phyloP scores from a whole-genome alignment of 2,113 vertebrate species.

The Percina caprodes region DNA sequence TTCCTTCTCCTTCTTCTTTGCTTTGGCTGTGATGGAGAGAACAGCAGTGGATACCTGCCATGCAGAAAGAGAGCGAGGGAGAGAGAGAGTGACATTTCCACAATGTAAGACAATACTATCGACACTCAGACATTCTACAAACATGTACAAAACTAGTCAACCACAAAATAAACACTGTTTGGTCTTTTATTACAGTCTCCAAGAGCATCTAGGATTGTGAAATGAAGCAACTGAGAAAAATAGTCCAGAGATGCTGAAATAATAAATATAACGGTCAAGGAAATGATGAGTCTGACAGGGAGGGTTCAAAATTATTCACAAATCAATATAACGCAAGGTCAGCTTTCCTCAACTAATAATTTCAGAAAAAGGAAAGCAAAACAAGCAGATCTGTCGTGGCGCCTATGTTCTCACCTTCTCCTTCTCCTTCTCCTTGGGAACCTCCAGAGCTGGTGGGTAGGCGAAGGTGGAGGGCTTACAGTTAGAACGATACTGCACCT shows the following conservation, averaged over 20 bases:
- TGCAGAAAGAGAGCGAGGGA: slow-evolving; percentile 9
- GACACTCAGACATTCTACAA: slow-evolving; percentile 47
- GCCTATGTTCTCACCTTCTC: slow-evolving; percentile 89
- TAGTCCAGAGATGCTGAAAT: slow-evolving; percentile 37
- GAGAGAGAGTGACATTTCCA: slow-evolving; percentile 35
- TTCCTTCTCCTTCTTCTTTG: slow-evolving; percentile 99
- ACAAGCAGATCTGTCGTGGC: slow-evolving; percentile 24
- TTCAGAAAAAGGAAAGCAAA: slow-evolving; percentile 27
- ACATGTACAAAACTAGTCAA: slow-evolving; percentile 52
- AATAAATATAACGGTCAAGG: slow-evolving; percentile 50
- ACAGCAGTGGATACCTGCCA: slow-evolving; percentile 97
- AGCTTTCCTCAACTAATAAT: slow-evolving; percentile 32
- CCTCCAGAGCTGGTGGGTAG: slow-evolving; percentile 97
- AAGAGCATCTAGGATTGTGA: slow-evolving; percentile 23
- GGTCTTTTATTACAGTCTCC: slow-evolving; percentile 28
- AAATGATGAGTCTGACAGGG: slow-evolving; percentile 29
- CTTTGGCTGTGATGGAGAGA: slow-evolving; percentile 98
- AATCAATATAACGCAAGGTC: slow-evolving; percentile 37
- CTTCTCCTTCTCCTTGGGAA: slow-evolving; percentile 99
- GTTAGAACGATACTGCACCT: slow-evolving; percentile 99
- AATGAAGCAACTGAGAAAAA: slow-evolving; percentile 36
- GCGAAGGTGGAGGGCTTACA: slow-evolving; percentile 99
- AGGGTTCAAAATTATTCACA: slow-evolving; percentile 52
- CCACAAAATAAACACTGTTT: slow-evolving; percentile 51
- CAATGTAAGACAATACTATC: slow-evolving; percentile 45